Evolutionary conservation across 2,113 vertebrate genomes (phyloP).

Genomic region (Romanogobio albipinnatus): DNA sequence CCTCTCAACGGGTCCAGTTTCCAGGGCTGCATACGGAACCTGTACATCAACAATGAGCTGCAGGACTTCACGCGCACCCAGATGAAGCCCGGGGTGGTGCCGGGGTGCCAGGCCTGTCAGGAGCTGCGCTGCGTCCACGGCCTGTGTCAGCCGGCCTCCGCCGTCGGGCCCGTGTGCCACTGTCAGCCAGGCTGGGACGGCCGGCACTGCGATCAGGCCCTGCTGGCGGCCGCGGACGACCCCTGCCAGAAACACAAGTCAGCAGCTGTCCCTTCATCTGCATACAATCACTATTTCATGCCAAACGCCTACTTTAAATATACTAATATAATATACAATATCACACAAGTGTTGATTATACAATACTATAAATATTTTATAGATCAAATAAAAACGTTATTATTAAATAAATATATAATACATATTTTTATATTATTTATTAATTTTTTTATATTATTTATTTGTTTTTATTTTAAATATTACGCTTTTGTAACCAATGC

Average conservation of each 20-base stretch:
- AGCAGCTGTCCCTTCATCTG: constrained; percentile 35
- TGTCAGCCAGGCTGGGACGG: constrained; percentile 93
- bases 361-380: no score
- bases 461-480: no score
- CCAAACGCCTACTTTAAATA: no score
- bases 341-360: no score
- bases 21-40: constrained; percentile 96
- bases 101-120: constrained; percentile 93
- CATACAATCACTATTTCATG: background rate
- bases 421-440: no score
- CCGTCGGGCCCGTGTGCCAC: constrained; percentile 88
- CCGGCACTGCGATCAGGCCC: constrained; percentile 84
- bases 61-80: constrained; percentile 98
- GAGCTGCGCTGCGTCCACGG: constrained; percentile 94
- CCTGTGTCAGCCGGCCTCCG: constrained; percentile 89
- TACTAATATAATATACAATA: no score
- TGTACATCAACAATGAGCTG: constrained; percentile 98
- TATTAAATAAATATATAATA: no score
- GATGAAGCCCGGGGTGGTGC: constrained; percentile 96
- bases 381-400: no score
- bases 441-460: no score
- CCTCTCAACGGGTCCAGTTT: constrained; percentile 94
- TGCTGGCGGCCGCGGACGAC: constrained; percentile 63
- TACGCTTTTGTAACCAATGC: no score
- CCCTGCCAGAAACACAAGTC: constrained; percentile 97